Evolutionary conservation across 2,888 invertebrate species (phyloP).

Genomic region (Apodemia zela): DNA sequence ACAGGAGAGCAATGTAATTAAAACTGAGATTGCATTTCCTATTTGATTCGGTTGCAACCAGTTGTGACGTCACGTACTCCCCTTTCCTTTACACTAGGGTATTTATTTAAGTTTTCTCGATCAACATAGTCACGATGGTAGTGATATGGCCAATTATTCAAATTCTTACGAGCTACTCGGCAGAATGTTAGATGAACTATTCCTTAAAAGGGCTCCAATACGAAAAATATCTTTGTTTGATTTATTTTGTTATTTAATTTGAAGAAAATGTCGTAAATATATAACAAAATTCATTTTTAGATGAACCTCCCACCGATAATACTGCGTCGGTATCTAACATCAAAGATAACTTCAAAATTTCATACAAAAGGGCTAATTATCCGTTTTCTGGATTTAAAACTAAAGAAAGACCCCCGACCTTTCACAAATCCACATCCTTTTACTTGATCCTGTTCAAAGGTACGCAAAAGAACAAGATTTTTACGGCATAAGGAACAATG

Average conservation of each 20-base stretch:
- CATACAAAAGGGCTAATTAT: slow-evolving; percentile 6
- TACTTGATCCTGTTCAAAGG: slow-evolving; percentile 21
- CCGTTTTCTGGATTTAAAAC: slow-evolving; percentile 8
- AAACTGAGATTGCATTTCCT: slow-evolving; percentile 68
- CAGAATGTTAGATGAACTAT: too few relatives aligned
- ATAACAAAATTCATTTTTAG: too few relatives aligned
- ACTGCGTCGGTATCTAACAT: background rate
- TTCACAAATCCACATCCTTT: slow-evolving; percentile 22
- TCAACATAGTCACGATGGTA: background rate
- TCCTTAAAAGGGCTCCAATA: too few relatives aligned
- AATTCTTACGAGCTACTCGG: too few relatives aligned
- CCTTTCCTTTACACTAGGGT: background rate
- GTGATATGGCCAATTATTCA: too few relatives aligned
- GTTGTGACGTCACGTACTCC: slow-evolving; percentile 51
- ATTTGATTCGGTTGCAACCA: slow-evolving; percentile 61
- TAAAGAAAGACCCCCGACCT: slow-evolving; percentile 6
- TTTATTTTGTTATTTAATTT: too few relatives aligned
- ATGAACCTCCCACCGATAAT: too few relatives aligned
- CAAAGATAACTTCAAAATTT: slow-evolving; percentile 5
- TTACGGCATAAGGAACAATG: slow-evolving; percentile 66
- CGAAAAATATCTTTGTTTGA: too few relatives aligned
- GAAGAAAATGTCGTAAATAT: too few relatives aligned
- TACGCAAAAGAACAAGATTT: slow-evolving; percentile 41
- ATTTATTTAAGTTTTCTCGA: background rate
- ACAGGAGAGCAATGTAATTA: slow-evolving; percentile 25